These are phyloP conservation scores for Ctena decussata DNA, from an alignment of 2,888 invertebrate genomes.

Conservation along the genomic window DNA sequence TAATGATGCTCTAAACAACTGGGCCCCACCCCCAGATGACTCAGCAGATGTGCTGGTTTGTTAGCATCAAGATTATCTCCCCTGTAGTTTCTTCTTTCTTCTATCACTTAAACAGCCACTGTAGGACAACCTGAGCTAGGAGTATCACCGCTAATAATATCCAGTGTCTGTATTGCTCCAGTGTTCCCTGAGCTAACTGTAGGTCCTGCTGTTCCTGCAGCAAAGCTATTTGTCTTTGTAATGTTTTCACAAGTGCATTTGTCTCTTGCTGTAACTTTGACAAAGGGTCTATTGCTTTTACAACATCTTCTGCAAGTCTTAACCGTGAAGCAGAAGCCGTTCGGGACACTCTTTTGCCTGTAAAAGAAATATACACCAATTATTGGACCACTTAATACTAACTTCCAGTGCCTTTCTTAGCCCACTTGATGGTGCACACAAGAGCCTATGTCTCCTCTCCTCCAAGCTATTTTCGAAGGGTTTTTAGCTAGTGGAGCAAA, in stretches of 20 bases:
- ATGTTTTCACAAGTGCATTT: slow-evolving; percentile 62
- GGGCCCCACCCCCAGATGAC: too few relatives aligned
- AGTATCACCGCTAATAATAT: slow-evolving; percentile 72
- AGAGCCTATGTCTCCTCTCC: too few relatives aligned
- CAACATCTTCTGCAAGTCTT: slow-evolving; percentile 62
- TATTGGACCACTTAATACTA: too few relatives aligned
- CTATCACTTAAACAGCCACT: slow-evolving; percentile 72
- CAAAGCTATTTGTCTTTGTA: slow-evolving; percentile 69
- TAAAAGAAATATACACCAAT: too few relatives aligned
- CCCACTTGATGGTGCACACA: too few relatives aligned
- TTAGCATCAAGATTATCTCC: too few relatives aligned
- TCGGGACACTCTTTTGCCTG: slow-evolving; percentile 67
- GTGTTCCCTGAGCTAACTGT: slow-evolving; percentile 30
- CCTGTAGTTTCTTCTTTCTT: too few relatives aligned
- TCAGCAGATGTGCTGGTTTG: too few relatives aligned
- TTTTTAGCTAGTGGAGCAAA: too few relatives aligned
- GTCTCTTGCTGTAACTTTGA: slow-evolving; percentile 75
- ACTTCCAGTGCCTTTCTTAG: too few relatives aligned
- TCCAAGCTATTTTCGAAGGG: too few relatives aligned
- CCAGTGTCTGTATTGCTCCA: slow-evolving; percentile 65
- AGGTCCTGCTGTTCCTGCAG: slow-evolving; percentile 56
- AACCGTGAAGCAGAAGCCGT: slow-evolving; percentile 63
- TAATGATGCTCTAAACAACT: too few relatives aligned
- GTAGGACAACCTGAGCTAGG: slow-evolving; percentile 75
- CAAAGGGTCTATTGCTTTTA: slow-evolving; percentile 68